phyloP scores from a whole-genome alignment of 2,888 invertebrate species.

The Nomada hirtipes region DNA sequence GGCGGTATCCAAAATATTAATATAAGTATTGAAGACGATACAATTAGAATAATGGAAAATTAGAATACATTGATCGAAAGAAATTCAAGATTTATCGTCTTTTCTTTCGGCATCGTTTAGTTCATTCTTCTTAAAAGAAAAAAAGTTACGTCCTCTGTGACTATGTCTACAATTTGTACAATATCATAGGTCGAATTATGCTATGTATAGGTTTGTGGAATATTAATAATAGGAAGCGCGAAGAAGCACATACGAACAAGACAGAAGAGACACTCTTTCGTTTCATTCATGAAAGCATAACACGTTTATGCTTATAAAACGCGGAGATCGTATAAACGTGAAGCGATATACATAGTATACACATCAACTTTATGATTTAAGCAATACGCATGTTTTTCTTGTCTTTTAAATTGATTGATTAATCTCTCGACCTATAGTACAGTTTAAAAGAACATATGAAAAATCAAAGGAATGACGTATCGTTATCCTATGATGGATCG shows the following conservation, averaged over 20 bases:
- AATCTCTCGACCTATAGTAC: conserved; percentile 3
- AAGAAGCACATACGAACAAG: conserved; percentile 58
- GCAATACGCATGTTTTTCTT: conserved; percentile 28
- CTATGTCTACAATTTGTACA: conserved; percentile 73
- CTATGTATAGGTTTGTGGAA: conserved; percentile 39
- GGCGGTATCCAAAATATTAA: background rate
- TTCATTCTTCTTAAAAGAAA: conserved; percentile 47
- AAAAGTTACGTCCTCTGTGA: conserved; percentile 53
- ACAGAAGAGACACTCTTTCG: conserved; percentile 38
- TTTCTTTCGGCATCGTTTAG: background rate
- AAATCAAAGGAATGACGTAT: background rate
- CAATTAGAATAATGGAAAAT: background rate
- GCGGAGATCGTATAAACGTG: conserved; percentile 35
- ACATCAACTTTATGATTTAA: conserved; percentile 29
- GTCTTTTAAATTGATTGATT: conserved; percentile 21
- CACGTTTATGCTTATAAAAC: conserved; percentile 20
- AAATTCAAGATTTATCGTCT: background rate
- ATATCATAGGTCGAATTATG: conserved; percentile 64
- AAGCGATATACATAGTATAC: conserved; percentile 43
- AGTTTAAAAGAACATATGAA: background rate
- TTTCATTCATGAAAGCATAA: conserved; percentile 36
- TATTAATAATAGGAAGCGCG: conserved; percentile 56
- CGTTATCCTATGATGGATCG: background rate
- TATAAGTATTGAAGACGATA: conserved; percentile 5
- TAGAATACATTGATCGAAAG: background rate